These are phyloP conservation scores for Cichladusa arquata DNA, from an alignment of 2,113 vertebrate genomes.

Conservation along the genomic window DNA sequence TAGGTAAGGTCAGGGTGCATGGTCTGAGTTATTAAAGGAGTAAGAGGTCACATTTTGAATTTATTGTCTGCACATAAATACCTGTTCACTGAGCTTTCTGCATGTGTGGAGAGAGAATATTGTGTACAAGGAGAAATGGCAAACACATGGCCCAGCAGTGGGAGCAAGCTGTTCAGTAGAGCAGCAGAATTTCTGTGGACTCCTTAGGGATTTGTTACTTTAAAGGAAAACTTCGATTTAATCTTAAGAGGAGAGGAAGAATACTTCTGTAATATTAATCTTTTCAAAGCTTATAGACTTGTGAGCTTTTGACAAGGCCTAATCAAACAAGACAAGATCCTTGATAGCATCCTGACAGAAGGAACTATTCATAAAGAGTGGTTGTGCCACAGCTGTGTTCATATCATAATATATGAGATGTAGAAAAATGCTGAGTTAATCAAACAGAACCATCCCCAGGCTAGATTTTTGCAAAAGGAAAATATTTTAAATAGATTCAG, in stretches of 20 bases:
- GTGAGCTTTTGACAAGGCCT: neutral
- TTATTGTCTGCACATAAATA: neutral
- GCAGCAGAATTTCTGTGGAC: neutral
- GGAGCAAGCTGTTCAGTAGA: neutral
- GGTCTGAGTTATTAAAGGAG: neutral
- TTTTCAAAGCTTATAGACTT: neutral
- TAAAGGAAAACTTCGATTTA: neutral
- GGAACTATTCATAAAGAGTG: neutral
- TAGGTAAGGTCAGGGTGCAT: neutral
- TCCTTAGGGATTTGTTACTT: neutral
- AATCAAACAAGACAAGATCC: constrained; percentile 31
- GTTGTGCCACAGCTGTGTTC: constrained; percentile 2
- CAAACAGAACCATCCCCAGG: neutral
- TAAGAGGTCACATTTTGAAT: neutral
- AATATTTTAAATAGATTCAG: neutral
- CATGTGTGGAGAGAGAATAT: neutral
- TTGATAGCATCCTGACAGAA: neutral
- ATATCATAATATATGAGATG: neutral
- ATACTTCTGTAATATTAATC: neutral
- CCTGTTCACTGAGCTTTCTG: neutral
- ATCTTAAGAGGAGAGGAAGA: neutral
- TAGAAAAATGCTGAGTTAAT: constrained; percentile 5
- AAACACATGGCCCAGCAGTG: neutral
- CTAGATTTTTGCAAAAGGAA: neutral
- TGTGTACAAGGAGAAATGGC: neutral